phyloP scores from a whole-genome alignment of 2,113 vertebrate species.

The Strix uralensis region DNA sequence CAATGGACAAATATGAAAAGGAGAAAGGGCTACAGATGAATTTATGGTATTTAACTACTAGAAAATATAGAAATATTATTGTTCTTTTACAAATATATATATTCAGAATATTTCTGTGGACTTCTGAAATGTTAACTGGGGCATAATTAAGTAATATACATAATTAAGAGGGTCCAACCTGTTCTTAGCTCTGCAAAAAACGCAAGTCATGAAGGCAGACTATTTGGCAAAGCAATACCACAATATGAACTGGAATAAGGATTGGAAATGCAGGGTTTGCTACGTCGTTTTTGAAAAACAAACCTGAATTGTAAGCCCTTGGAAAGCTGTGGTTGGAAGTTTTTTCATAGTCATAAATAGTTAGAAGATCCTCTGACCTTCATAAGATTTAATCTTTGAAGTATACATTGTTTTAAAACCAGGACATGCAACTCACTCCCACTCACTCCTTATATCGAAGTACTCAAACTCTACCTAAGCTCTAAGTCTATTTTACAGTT shows the following conservation, averaged over 20 bases:
- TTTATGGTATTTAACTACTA: background rate
- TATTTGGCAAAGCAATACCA: background rate
- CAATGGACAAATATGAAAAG: background rate
- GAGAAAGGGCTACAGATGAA: background rate
- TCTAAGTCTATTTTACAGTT: background rate
- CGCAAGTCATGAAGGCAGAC: background rate
- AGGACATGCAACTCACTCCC: background rate
- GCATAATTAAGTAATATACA: background rate
- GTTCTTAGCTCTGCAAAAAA: background rate
- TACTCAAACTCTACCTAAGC: background rate
- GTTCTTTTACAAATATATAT: background rate
- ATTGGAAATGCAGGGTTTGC: background rate
- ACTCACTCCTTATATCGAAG: background rate
- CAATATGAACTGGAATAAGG: background rate
- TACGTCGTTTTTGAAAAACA: background rate
- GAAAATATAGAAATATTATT: background rate
- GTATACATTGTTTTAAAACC: background rate
- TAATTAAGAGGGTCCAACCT: background rate
- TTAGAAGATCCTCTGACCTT: background rate
- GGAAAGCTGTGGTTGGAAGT: background rate
- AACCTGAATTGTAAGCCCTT: background rate
- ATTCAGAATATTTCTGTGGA: background rate
- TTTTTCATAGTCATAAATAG: background rate
- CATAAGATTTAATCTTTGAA: background rate
- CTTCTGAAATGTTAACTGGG: background rate